phyloP scores from a whole-genome alignment of 30 jellyfish, hydroid and myxozoan genomes.

The Hydractinia symbiolongicarpus region DNA sequence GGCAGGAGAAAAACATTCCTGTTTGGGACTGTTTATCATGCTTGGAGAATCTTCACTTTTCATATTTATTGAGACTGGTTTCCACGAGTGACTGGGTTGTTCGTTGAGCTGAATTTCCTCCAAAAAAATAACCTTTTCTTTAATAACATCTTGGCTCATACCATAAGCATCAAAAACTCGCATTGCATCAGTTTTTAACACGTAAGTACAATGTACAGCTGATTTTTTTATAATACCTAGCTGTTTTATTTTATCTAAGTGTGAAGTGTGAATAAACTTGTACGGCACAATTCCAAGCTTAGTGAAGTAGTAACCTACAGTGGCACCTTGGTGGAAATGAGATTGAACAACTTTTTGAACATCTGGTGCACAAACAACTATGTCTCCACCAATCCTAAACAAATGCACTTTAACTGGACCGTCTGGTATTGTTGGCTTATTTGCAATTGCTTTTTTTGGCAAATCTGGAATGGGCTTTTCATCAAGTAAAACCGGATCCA shows the following conservation, averaged over 20 bases:
- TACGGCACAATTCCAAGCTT: slow-evolving; percentile 96
- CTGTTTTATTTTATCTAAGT: slow-evolving; percentile 80
- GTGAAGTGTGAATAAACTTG: slow-evolving; percentile 86
- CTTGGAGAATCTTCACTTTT: slow-evolving; percentile 27
- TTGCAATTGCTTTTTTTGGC: slow-evolving; percentile 35
- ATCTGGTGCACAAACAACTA: slow-evolving; percentile 96
- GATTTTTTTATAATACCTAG: slow-evolving; percentile 80
- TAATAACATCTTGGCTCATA: slow-evolving; percentile 67
- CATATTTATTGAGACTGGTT: slow-evolving; percentile 12
- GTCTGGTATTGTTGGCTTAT: slow-evolving; percentile 1
- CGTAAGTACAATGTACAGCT: slow-evolving; percentile 97
- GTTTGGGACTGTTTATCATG: slow-evolving; percentile 2
- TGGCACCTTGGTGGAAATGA: slow-evolving; percentile 94
- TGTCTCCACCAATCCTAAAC: slow-evolving; percentile 46
- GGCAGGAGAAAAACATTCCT: slow-evolving; percentile 20
- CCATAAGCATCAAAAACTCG: slow-evolving; percentile 97
- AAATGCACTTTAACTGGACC: slow-evolving; percentile 63
- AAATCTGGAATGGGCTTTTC: slow-evolving; percentile 52
- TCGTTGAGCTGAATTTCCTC: slow-evolving; percentile 55
- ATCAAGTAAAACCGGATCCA: slow-evolving; percentile 93
- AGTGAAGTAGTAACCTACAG: slow-evolving; percentile 89
- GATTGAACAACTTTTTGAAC: slow-evolving; percentile 89
- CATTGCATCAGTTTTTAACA: slow-evolving; percentile 59
- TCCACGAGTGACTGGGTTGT: slow-evolving; percentile 35
- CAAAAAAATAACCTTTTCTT: slow-evolving; percentile 67